A percentile compares a stretch with the other conserved stretches of the same genome.
Conservation (phyloP, 1,140 invertebrate genomes). For the Protaetia brevitarsis region DNA sequence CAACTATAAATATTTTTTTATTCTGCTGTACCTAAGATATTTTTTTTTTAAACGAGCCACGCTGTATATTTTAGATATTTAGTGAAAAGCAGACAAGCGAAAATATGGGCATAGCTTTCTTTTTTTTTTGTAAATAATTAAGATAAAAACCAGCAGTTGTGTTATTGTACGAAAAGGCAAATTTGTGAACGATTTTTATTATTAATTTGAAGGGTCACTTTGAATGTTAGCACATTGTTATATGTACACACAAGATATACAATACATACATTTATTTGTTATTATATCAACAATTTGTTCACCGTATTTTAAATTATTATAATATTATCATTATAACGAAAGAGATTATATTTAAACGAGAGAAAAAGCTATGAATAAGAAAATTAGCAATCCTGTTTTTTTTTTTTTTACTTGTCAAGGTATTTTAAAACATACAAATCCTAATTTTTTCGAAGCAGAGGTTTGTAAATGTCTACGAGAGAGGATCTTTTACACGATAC, state of each 20-base stretch:
- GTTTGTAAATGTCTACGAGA: constrained; percentile 18
- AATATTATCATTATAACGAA: not conserved
- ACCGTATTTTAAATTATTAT: constrained; percentile 19
- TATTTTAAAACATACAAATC: too few relatives aligned
- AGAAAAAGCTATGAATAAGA: constrained; percentile 22
- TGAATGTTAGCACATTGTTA: constrained; percentile 45
- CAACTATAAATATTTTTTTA: too few relatives aligned
- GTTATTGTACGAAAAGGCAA: not conserved
- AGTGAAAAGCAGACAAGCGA: too few relatives aligned
- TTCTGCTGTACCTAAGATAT: too few relatives aligned
- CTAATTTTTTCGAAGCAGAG: not conserved
- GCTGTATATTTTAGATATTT: constrained; percentile 6
- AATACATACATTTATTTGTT: constrained; percentile 13
- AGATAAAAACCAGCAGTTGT: too few relatives aligned
- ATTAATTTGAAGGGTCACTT: constrained; percentile 29
- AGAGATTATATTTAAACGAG: too few relatives aligned
- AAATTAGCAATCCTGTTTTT: too few relatives aligned
- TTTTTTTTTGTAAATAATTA: constrained; percentile 14
- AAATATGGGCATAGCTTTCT: too few relatives aligned
- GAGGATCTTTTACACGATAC: too few relatives aligned
- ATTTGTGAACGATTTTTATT: not conserved
- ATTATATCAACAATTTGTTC: constrained; percentile 12
- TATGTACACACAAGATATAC: constrained; percentile 40
- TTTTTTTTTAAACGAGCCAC: too few relatives aligned
- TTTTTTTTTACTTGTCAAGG: too few relatives aligned